Evolutionary conservation across 2,888 invertebrate genomes (phyloP).

Genomic region (Stenichneumon culpator): DNA sequence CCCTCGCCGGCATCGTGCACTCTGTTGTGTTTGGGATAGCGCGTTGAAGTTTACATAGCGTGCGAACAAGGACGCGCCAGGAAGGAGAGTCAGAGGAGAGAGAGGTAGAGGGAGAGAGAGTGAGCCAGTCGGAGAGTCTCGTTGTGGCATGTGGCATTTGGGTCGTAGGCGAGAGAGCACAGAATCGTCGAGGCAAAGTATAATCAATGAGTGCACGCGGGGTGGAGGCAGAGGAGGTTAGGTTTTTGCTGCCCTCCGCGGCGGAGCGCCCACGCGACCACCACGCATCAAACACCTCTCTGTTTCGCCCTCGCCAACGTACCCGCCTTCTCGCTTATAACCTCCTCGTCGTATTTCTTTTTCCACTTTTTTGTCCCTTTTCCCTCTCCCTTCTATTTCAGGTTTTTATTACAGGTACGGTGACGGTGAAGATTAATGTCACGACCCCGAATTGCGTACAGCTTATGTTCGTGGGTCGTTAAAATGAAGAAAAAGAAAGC

Average conservation of each 20-base stretch:
- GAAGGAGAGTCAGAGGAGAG: constrained; percentile 4
- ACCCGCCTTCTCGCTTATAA: constrained; percentile 37
- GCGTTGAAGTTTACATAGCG: constrained; percentile 9
- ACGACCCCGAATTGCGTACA: constrained; percentile 34
- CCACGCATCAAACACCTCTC: constrained; percentile 62
- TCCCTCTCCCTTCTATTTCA: constrained; percentile 41
- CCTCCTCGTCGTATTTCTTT: not conserved
- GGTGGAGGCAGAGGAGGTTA: constrained; percentile 27
- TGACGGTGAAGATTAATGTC: constrained; percentile 35
- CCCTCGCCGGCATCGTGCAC: not conserved
- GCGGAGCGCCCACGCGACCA: constrained; percentile 61
- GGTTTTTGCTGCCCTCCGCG: constrained; percentile 42
- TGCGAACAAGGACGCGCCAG: not conserved
- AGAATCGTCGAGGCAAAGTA: constrained; percentile 49
- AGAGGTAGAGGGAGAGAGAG: not conserved
- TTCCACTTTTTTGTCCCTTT: not conserved
- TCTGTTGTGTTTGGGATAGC: constrained; percentile 20
- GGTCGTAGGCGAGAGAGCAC: constrained; percentile 54
- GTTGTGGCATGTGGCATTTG: constrained; percentile 54
- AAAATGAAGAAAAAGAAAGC: not conserved
- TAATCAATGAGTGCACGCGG: constrained; percentile 65
- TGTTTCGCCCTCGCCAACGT: constrained; percentile 60
- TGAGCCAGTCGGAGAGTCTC: constrained; percentile 6
- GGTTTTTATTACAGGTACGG: constrained; percentile 48
- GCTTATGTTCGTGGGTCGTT: not conserved